Conservation (phyloP, 2,113 vertebrate species). For the Dipodomys merriami region DNA sequence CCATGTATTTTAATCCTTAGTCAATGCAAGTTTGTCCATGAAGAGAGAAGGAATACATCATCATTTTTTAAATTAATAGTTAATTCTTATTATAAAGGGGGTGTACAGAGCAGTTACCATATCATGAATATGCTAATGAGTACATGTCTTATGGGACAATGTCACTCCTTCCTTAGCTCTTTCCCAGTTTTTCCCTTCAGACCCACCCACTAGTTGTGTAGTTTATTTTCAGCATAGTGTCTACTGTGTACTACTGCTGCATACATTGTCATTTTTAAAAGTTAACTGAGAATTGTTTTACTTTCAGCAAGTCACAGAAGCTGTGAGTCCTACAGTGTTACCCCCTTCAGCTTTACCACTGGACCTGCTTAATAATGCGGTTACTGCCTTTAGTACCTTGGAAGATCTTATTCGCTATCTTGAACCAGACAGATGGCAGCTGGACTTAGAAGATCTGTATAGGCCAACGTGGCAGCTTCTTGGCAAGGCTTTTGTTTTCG, state of each 20-base stretch:
- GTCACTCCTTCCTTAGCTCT: too few relatives aligned
- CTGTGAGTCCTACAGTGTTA: slow-evolving; percentile 84
- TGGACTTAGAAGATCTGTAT: slow-evolving; percentile 97
- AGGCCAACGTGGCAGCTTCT: slow-evolving; percentile 95
- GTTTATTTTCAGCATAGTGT: too few relatives aligned
- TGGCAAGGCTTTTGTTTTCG: slow-evolving; percentile 95
- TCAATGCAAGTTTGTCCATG: accelerated
- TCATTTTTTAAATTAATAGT: too few relatives aligned
- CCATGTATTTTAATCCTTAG: not conserved
- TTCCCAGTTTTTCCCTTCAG: too few relatives aligned
- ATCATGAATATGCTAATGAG: too few relatives aligned
- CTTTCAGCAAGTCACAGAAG: slow-evolving; percentile 88
- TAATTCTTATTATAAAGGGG: too few relatives aligned
- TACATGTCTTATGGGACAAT: too few relatives aligned
- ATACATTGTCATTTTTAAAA: not conserved
- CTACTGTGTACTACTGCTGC: too few relatives aligned
- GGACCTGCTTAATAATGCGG: slow-evolving; percentile 91
- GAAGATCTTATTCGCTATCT: slow-evolving; percentile 98
- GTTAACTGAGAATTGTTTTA: slow-evolving; percentile 72
- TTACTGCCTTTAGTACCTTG: slow-evolving; percentile 92
- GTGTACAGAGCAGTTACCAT: too few relatives aligned
- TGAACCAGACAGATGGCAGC: slow-evolving; percentile 96
- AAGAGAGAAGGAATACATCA: not conserved
- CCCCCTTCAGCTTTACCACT: slow-evolving; percentile 88
- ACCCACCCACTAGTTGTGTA: too few relatives aligned